Conservation (phyloP, 2,797 vertebrate species). For the Amblyraja radiata region DNA sequence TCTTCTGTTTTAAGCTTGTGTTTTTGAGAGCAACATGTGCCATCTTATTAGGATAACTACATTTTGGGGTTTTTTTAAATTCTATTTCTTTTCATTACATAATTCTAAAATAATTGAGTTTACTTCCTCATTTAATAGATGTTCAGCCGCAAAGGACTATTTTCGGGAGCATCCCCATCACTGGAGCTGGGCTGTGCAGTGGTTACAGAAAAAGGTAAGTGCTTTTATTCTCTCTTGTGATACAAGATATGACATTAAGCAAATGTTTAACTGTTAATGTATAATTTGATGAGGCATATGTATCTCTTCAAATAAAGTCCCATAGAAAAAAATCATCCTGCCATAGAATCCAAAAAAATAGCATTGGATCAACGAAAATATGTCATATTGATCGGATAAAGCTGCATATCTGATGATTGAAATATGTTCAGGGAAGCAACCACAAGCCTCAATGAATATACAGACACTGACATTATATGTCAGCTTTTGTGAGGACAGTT, state of each 20-base stretch:
- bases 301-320: too few relatives aligned
- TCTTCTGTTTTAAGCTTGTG: neutral
- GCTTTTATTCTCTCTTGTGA: neutral
- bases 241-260: neutral
- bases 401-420: too few relatives aligned
- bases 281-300: too few relatives aligned
- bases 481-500: too few relatives aligned
- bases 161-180: constrained; percentile 95
- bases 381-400: too few relatives aligned
- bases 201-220: constrained; percentile 91
- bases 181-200: constrained; percentile 98
- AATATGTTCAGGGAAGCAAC: too few relatives aligned
- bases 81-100: neutral
- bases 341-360: too few relatives aligned
- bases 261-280: too few relatives aligned
- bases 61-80: neutral
- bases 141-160: constrained; percentile 90
- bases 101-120: neutral
- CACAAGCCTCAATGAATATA: too few relatives aligned
- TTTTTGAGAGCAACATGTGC: neutral
- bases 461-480: too few relatives aligned
- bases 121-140: constrained; percentile 53
- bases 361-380: too few relatives aligned
- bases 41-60: neutral
- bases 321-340: too few relatives aligned